phyloP scores from a whole-genome alignment of 2,113 vertebrate genomes.

The Channa maculata region DNA sequence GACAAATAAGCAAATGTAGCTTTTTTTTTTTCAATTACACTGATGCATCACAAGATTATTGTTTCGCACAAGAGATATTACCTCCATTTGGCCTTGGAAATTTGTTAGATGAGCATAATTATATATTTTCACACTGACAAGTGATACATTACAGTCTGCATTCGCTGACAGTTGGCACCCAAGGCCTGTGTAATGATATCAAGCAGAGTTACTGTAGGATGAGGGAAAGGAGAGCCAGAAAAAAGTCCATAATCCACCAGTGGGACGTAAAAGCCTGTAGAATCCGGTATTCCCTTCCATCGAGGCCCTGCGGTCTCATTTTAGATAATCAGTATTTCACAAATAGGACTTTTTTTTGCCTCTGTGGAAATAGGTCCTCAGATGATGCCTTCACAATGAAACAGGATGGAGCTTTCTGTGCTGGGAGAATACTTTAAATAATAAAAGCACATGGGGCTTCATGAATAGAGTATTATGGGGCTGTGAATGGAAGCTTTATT shows the following conservation, averaged over 20 bases:
- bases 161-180: slow-evolving; percentile 43
- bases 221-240: slow-evolving; percentile 9
- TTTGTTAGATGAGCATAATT: slow-evolving; percentile 62
- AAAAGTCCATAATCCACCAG: slow-evolving; percentile 51
- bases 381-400: slow-evolving; percentile 76
- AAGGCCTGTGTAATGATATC: slow-evolving; percentile 50
- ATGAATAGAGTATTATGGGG: slow-evolving; percentile 81
- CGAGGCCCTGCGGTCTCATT: slow-evolving; percentile 69
- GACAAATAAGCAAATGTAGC: slow-evolving; percentile 59
- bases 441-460: slow-evolving; percentile 79
- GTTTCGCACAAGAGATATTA: slow-evolving; percentile 60
- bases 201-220: slow-evolving; percentile 31
- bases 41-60: slow-evolving; percentile 62
- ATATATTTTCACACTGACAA: slow-evolving; percentile 58
- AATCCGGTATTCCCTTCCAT: slow-evolving; percentile 61
- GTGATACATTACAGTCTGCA: slow-evolving; percentile 48
- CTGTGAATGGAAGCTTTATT: slow-evolving; percentile 73
- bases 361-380: slow-evolving; percentile 70
- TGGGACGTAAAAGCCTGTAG: slow-evolving; percentile 62
- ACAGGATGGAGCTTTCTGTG: slow-evolving; percentile 70
- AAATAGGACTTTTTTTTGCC: slow-evolving; percentile 78
- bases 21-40: slow-evolving; percentile 45
- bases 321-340: slow-evolving; percentile 77
- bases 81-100: slow-evolving; percentile 63
- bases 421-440: slow-evolving; percentile 78